phyloP scores from a whole-genome alignment of 1,140 invertebrate species.

The Trachymyrmex septentrionalis region DNA sequence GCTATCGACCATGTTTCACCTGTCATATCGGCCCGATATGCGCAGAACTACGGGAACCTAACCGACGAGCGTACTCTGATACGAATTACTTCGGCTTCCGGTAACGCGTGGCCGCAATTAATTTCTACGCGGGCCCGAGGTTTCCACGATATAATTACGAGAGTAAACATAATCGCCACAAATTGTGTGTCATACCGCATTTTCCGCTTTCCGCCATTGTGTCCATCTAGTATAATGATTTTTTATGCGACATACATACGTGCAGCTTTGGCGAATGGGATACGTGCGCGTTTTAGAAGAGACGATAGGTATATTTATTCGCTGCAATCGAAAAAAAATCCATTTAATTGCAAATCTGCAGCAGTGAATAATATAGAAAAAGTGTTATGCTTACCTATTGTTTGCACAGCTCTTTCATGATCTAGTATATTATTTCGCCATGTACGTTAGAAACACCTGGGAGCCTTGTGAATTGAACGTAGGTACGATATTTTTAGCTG shows the following conservation, averaged over 20 bases:
- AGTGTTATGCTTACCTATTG: not conserved
- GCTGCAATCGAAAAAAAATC: not conserved
- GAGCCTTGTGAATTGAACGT: not conserved
- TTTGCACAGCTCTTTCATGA: slow-evolving; percentile 10
- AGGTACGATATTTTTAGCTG: slow-evolving; percentile 21
- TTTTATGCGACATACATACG: not conserved
- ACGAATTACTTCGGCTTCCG: slow-evolving; percentile 61
- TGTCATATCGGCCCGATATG: slow-evolving; percentile 60
- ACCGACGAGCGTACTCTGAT: slow-evolving; percentile 52
- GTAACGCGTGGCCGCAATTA: slow-evolving; percentile 49
- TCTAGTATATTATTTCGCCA: slow-evolving; percentile 11
- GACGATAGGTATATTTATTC: slow-evolving; percentile 20
- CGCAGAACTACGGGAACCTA: slow-evolving; percentile 43
- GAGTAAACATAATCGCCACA: slow-evolving; percentile 32
- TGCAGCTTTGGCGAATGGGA: not conserved
- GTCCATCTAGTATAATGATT: not conserved
- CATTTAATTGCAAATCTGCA: slow-evolving; percentile 28
- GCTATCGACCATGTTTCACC: slow-evolving; percentile 59
- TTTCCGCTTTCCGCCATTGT: not conserved
- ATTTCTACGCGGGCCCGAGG: slow-evolving; percentile 17
- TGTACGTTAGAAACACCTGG: slow-evolving; percentile 32
- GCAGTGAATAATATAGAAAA: slow-evolving; percentile 7
- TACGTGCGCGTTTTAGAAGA: not conserved
- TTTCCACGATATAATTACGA: slow-evolving; percentile 38
- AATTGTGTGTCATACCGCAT: not conserved